Base-by-base conservation (phyloP, 2,113 vertebrate genomes). In the Cavia aperea region DNA sequence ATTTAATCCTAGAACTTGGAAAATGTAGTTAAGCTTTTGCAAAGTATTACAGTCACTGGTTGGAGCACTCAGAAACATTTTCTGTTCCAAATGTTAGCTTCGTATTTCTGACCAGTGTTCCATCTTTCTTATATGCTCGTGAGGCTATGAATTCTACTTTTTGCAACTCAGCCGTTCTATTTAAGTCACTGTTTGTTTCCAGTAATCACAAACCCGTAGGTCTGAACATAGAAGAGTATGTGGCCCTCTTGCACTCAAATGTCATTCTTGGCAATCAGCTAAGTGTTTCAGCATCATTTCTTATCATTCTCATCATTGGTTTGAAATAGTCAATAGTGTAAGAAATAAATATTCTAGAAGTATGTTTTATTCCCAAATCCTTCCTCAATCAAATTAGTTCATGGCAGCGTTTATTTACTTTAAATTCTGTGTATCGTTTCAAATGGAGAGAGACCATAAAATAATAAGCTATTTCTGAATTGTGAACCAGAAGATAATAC, bases 391-490 rank as follows among this genome's bases (percentile, higher is more conserved):
- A 68, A 81, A 43, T 43, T 39, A 4, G 86, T 4, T 68, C n/a
- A 62, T 14, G 51, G 36, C 26, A 89, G 24, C 1, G n/a, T 73
- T 54, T 65, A 72, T 86, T 10, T 89, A 66, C 46, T 49, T 72
- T 1, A 46, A 72, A 33, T 33, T 84, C 78, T 2, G 72, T 18
- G 24, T 5, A 33, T 77, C 56, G 85, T 70, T 85, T 90, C 43
- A 90, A 68, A 88, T 81, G 58, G 73, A 51, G 23, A 90, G 29
- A 93, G 9, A 73, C 5, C 15, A 81, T 54, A 49, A 56, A 62
- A 84, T 46, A 89, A 91, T 83, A 79, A 82, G 68, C 51, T 82
- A 12, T 54, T 82, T 86, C 77, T 83, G 26, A 91, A 86, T 58
- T 65, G 9, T 49, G 26, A 23, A 31, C 19, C 72, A 51, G 43